These are phyloP conservation scores for Thamnaconus septentrionalis DNA, from an alignment of 2,113 vertebrate species.

Conservation along the genomic window DNA sequence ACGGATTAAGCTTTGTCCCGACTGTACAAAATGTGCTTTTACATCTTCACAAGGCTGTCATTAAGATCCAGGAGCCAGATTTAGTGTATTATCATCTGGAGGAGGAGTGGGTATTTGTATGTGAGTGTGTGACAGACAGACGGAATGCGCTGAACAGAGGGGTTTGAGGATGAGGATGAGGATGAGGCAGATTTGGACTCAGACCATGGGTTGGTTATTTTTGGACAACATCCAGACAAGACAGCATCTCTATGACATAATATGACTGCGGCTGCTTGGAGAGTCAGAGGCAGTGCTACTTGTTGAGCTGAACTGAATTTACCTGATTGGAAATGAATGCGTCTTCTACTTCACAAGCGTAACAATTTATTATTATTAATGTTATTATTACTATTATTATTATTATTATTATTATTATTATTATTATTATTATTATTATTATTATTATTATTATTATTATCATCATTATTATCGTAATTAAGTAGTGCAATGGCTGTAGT, in stretches of 20 bases:
- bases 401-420: too few relatives aligned
- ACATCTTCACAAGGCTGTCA: conserved; percentile 83
- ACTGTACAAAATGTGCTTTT: conserved; percentile 72
- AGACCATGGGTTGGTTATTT: conserved; percentile 64
- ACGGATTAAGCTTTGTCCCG: conserved; percentile 60
- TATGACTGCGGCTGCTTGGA: conserved; percentile 10
- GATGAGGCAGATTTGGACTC: conserved; percentile 84
- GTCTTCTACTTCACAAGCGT: too few relatives aligned
- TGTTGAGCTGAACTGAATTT: too few relatives aligned
- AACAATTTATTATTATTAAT: too few relatives aligned
- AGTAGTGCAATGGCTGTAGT: too few relatives aligned
- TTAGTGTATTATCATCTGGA: conserved; percentile 82
- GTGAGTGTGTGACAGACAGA: conserved; percentile 6
- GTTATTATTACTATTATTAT: too few relatives aligned
- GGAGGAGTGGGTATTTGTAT: conserved; percentile 23
- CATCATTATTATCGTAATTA: too few relatives aligned
- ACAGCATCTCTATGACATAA: conserved; percentile 51
- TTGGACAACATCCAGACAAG: conserved; percentile 65
- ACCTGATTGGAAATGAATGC: too few relatives aligned
- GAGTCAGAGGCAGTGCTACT: neutral
- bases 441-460: too few relatives aligned
- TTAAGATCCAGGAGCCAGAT: conserved; percentile 92
- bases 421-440: too few relatives aligned
- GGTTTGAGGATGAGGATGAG: conserved; percentile 77
- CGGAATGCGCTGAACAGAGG: conserved; percentile 64